phyloP scores from a whole-genome alignment of 2,113 vertebrate genomes.

The Grantiella picta region DNA sequence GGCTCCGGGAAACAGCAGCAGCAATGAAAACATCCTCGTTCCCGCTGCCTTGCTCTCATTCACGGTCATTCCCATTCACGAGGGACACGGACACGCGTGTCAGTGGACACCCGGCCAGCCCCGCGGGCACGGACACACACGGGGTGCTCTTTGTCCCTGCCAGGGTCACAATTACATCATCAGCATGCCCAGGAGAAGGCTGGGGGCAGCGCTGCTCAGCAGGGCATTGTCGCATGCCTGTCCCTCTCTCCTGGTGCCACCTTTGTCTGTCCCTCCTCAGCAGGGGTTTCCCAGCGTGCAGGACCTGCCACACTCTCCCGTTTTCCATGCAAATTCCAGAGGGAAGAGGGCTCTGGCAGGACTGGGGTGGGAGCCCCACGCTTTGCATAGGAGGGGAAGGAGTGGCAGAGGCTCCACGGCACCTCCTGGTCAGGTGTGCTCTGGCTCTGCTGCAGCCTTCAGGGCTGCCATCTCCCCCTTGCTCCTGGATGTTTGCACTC shows the following conservation, averaged over 20 bases:
- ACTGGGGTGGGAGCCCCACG: rapidly evolving
- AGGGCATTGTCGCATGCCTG: rapidly evolving
- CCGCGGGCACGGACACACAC: neutral
- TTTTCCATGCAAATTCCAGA: neutral
- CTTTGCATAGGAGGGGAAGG: rapidly evolving
- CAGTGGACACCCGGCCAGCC: neutral
- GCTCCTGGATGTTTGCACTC: neutral
- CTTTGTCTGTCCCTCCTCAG: neutral
- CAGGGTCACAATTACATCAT: neutral
- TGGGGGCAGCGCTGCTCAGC: neutral
- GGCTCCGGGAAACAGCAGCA: neutral
- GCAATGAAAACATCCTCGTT: neutral
- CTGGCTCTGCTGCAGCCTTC: neutral
- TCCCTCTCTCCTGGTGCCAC: neutral
- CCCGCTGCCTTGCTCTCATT: neutral
- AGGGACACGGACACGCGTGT: neutral
- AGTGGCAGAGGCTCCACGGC: rapidly evolving
- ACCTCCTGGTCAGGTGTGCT: rapidly evolving
- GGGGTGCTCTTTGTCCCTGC: neutral
- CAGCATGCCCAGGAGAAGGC: rapidly evolving
- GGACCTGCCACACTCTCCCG: rapidly evolving
- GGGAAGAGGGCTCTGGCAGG: neutral
- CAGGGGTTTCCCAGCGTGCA: neutral
- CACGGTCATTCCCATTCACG: neutral
- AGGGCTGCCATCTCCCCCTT: neutral